Conservation (phyloP, 2,113 vertebrate genomes). For the Cebidichthys violaceus region DNA sequence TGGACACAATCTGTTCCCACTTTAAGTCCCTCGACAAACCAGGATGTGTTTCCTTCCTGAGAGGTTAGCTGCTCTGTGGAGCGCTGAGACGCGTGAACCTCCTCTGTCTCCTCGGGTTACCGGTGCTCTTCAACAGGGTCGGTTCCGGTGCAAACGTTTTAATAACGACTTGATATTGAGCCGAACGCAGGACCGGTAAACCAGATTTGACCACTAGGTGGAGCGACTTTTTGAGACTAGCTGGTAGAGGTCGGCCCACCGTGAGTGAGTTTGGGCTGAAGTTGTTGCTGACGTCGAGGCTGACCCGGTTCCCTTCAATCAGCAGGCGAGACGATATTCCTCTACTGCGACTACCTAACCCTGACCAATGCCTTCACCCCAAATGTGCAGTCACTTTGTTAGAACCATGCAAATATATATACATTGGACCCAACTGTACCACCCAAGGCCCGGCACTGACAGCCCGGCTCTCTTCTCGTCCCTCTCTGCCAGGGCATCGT, state of each 20-base stretch:
- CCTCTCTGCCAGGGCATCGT: constrained; percentile 88
- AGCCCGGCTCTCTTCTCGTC: neutral
- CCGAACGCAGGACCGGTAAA: neutral
- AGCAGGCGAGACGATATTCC: neutral
- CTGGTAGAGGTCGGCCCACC: neutral
- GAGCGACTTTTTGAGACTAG: neutral
- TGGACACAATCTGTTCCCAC: constrained; percentile 31
- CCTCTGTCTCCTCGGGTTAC: too few relatives aligned
- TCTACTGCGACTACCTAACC: too few relatives aligned
- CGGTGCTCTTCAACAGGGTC: neutral
- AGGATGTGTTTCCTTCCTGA: neutral
- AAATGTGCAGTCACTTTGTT: too few relatives aligned
- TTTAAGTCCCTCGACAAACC: neutral
- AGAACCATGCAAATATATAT: too few relatives aligned
- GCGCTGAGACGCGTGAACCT: neutral
- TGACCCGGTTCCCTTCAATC: neutral
- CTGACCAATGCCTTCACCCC: too few relatives aligned
- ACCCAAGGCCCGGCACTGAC: neutral
- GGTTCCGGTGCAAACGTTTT: neutral
- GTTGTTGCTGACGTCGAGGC: neutral
- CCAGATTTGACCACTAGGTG: neutral
- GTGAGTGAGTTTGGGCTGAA: neutral
- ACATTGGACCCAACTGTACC: neutral
- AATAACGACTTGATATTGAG: neutral
- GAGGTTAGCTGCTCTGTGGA: neutral